These are phyloP conservation scores for Cheilinus undulatus DNA, from an alignment of 2,113 vertebrate species.

Conservation along the genomic window DNA sequence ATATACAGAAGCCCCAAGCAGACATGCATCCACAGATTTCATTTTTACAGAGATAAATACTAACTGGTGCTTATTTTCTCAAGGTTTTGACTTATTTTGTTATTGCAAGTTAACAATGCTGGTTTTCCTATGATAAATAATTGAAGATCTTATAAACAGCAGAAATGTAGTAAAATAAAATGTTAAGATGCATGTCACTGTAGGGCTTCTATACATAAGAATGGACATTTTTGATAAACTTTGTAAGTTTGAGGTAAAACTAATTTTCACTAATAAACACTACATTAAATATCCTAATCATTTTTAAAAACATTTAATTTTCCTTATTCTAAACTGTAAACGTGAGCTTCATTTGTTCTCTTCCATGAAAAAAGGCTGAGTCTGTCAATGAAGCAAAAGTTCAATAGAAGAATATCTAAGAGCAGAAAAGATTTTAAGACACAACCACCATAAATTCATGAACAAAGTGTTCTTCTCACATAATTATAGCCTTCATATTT, in stretches of 20 bases:
- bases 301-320: not conserved
- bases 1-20: too few species aligned
- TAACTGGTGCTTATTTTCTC: too few species aligned
- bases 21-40: too few species aligned
- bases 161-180: too few species aligned
- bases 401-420: constrained; percentile 21
- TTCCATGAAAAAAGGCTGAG: constrained; percentile 9
- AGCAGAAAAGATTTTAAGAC: constrained; percentile 29
- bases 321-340: constrained; percentile 19
- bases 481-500: constrained; percentile 25
- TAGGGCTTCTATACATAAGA: too few species aligned
- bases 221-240: not conserved
- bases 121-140: too few species aligned
- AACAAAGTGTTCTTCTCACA: constrained; percentile 2
- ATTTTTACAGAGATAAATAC: too few species aligned
- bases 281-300: not conserved
- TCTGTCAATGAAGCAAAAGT: constrained; percentile 23
- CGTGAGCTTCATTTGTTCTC: not conserved
- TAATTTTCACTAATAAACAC: not conserved
- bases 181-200: too few species aligned
- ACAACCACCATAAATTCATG: constrained; percentile 13
- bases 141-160: too few species aligned
- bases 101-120: too few species aligned
- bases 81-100: too few species aligned
- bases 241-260: not conserved